Evolutionary conservation across 2,888 invertebrate genomes (phyloP).

Genomic region (Conus canariensis): DNA sequence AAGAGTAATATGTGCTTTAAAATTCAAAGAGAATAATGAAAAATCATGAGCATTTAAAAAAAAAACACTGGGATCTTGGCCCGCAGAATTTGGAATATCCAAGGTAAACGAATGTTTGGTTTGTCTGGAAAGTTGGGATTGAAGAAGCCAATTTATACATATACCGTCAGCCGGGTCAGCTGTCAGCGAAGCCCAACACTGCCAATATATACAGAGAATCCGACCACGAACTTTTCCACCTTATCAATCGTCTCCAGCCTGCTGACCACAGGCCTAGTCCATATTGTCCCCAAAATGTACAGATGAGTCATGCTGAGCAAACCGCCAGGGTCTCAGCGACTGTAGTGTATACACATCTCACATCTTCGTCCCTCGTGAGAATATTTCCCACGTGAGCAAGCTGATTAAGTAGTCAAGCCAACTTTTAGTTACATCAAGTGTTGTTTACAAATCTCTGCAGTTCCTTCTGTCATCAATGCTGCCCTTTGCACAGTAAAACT

Average conservation of each 20-base stretch:
- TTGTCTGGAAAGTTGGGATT: constrained; percentile 35
- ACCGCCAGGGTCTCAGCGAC: background rate
- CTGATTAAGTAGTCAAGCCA: constrained; percentile 28
- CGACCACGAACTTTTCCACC: constrained; percentile 38
- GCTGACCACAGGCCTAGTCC: constrained; percentile 27
- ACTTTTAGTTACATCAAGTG: background rate
- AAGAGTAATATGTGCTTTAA: background rate
- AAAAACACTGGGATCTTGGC: constrained; percentile 32
- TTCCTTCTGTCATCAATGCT: constrained; percentile 12
- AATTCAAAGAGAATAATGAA: constrained; percentile 23
- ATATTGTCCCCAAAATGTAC: constrained; percentile 44
- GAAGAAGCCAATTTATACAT: constrained; percentile 47
- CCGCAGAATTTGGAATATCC: constrained; percentile 40
- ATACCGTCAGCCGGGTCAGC: constrained; percentile 31
- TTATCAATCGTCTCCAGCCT: constrained; percentile 21
- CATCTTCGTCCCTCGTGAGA: constrained; percentile 41
- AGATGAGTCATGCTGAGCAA: constrained; percentile 34
- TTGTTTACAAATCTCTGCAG: background rate
- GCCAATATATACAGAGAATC: constrained; percentile 54
- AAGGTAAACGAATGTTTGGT: constrained; percentile 34
- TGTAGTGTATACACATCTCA: constrained; percentile 33
- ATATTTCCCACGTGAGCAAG: constrained; percentile 46
- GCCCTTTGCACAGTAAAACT: constrained; percentile 19
- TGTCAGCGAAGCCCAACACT: constrained; percentile 43
- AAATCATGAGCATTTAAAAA: constrained; percentile 39